Evolutionary conservation across 2,797 vertebrate species (phyloP).

Genomic region (Falco concolor): DNA sequence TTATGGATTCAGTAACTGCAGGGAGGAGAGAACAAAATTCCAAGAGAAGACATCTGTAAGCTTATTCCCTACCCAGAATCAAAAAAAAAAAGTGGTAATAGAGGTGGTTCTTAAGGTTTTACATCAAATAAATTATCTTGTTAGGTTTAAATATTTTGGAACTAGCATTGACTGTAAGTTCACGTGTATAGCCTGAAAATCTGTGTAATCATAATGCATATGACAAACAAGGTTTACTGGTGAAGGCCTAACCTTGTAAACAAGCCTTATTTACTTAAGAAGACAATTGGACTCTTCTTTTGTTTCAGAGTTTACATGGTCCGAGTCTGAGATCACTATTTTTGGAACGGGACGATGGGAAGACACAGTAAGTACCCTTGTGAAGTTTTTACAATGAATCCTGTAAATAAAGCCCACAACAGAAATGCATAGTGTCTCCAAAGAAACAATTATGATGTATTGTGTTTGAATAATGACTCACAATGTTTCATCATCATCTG

Average conservation of each 20-base stretch:
- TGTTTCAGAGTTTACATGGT: constrained; percentile 23
- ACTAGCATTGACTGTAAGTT: not conserved
- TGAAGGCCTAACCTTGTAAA: not conserved
- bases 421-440: not conserved
- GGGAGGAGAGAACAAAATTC: not conserved
- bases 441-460: not conserved
- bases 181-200: not conserved
- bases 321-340: constrained; percentile 24
- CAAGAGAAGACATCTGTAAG: not conserved
- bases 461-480: not conserved
- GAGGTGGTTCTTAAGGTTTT: not conserved
- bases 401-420: not conserved
- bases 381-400: constrained; percentile 18
- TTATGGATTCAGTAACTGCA: not conserved
- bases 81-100: not conserved
- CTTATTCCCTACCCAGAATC: not conserved
- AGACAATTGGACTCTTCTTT: constrained; percentile 21
- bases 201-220: not conserved
- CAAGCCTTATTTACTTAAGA: not conserved
- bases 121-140: not conserved
- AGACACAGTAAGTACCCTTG: not conserved
- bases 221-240: not conserved
- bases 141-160: not conserved
- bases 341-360: not conserved
- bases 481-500: not conserved